These are phyloP conservation scores for Drosophila pruinosa DNA, from an alignment of 1,140 invertebrate genomes.

Conservation along the genomic window DNA sequence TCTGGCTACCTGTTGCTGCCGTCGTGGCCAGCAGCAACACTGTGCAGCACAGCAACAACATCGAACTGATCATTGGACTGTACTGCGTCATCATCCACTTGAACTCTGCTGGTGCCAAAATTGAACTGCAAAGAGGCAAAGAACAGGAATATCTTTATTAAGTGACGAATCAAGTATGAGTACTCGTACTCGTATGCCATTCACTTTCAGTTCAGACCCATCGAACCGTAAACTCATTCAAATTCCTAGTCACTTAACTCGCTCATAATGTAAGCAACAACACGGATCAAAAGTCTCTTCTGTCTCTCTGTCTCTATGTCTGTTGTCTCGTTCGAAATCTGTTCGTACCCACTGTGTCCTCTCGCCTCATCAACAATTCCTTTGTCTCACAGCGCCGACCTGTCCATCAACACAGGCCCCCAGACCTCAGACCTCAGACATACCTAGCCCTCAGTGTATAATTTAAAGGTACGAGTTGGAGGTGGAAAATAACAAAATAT, in stretches of 20 bases:
- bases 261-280: constrained; percentile 71
- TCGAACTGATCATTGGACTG: background rate
- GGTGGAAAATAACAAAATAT: background rate
- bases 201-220: constrained; percentile 34
- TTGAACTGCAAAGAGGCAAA: constrained; percentile 38
- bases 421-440: background rate
- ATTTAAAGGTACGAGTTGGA: constrained; percentile 5
- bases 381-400: constrained; percentile 61
- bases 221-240: constrained; percentile 52
- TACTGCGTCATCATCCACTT: constrained; percentile 28
- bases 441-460: constrained; percentile 1
- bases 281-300: constrained; percentile 53
- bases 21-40: constrained; percentile 41
- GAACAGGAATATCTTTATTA: constrained; percentile 59
- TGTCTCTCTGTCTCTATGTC: background rate
- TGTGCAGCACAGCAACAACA: constrained; percentile 46
- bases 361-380: constrained; percentile 61
- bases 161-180: constrained; percentile 38
- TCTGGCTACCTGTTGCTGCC: constrained; percentile 52
- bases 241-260: constrained; percentile 70
- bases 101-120: constrained; percentile 8
- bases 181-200: constrained; percentile 5
- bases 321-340: background rate
- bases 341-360: constrained; percentile 3
- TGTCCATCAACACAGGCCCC: constrained; percentile 46